Evolutionary conservation across 2,113 vertebrate genomes (phyloP).

Genomic region (Odocoileus virginianus): DNA sequence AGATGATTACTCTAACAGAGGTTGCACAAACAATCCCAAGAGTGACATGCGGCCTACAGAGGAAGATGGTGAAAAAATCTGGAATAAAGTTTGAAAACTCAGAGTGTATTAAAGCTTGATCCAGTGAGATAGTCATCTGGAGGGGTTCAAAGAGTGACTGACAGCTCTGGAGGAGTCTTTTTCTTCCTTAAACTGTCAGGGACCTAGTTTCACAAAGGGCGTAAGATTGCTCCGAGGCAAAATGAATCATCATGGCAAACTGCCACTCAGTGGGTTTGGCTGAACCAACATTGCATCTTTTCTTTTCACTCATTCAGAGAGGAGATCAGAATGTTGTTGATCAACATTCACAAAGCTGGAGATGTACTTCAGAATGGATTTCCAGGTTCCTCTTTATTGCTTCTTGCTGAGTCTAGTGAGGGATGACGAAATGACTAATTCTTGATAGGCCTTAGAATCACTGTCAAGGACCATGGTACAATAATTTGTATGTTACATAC

Average conservation of each 20-base stretch:
- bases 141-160: background rate
- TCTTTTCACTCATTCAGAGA: constrained; percentile 67
- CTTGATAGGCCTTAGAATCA: background rate
- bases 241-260: constrained; percentile 71
- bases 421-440: background rate
- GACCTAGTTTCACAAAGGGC: constrained; percentile 64
- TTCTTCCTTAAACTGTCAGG: constrained; percentile 6
- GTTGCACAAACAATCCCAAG: background rate
- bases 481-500: background rate
- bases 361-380: background rate
- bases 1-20: background rate
- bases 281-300: constrained; percentile 64
- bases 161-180: background rate
- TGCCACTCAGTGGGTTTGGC: constrained; percentile 66
- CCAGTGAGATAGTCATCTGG: background rate
- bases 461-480: background rate
- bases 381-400: constrained; percentile 36
- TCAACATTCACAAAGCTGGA: constrained; percentile 57
- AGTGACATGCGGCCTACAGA: background rate
- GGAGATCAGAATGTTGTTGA: constrained; percentile 70
- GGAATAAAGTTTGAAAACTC: background rate
- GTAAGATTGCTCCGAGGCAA: constrained; percentile 53
- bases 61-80: background rate
- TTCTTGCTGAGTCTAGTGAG: background rate
- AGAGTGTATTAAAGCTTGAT: background rate